Evolutionary conservation across 2,888 invertebrate species (phyloP).

Genomic region (Hydriomena furcata): DNA sequence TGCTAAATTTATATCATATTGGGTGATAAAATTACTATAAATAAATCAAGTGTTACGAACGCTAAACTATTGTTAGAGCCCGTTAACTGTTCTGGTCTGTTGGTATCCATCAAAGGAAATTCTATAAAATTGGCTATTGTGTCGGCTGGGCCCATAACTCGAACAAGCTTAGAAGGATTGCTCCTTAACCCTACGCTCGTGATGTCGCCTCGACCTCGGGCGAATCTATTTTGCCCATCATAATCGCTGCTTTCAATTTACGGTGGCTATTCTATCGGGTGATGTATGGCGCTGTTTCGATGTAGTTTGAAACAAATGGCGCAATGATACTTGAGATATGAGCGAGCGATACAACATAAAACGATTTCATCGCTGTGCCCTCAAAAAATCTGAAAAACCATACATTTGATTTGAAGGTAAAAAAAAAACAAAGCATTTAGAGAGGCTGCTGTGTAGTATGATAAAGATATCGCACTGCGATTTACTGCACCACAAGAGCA

Average conservation of each 20-base stretch:
- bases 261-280: slow-evolving; percentile 67
- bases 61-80: slow-evolving; percentile 49
- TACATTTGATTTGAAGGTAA: too few relatives aligned
- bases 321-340: slow-evolving; percentile 6
- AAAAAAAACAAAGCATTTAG: background rate
- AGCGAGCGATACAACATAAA: background rate
- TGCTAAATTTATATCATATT: slow-evolving; percentile 6
- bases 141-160: slow-evolving; percentile 71
- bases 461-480: slow-evolving; percentile 12
- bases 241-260: slow-evolving; percentile 80
- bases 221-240: slow-evolving; percentile 78
- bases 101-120: slow-evolving; percentile 69
- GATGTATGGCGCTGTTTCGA: slow-evolving; percentile 56
- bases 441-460: background rate
- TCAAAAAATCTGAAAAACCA: too few relatives aligned
- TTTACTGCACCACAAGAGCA: background rate
- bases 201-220: slow-evolving; percentile 75
- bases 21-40: slow-evolving; percentile 24
- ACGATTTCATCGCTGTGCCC: background rate
- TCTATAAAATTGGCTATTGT: slow-evolving; percentile 80
- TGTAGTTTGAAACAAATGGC: slow-evolving; percentile 18
- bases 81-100: slow-evolving; percentile 60
- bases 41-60: slow-evolving; percentile 30
- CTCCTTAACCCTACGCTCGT: slow-evolving; percentile 77
- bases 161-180: slow-evolving; percentile 65